Conservation (phyloP, 2,797 vertebrate genomes). For the Gouania willdenowi region DNA sequence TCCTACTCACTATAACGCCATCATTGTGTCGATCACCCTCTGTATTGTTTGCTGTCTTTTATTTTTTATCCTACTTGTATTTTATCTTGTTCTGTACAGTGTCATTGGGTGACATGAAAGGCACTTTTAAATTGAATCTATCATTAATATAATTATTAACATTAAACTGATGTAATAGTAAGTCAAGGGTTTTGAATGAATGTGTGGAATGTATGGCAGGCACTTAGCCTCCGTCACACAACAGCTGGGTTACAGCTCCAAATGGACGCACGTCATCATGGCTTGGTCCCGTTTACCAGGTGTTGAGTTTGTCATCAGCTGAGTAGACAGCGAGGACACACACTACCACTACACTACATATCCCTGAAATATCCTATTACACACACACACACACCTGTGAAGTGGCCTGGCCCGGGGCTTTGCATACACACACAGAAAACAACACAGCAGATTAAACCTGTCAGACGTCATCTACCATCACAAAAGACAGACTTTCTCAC, state of each 20-base stretch:
- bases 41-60: too few relatives aligned
- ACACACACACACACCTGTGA: slow-evolving; percentile 37
- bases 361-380: slow-evolving; percentile 23
- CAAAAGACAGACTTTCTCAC: slow-evolving; percentile 19
- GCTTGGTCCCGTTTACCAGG: slow-evolving; percentile 46
- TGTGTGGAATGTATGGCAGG: slow-evolving; percentile 15
- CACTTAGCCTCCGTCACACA: slow-evolving; percentile 14
- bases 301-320: slow-evolving; percentile 42
- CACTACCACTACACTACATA: too few relatives aligned
- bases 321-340: slow-evolving; percentile 16
- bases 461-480: slow-evolving; percentile 35
- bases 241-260: slow-evolving; percentile 28
- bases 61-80: too few relatives aligned
- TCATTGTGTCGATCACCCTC: too few relatives aligned
- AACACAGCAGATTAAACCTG: slow-evolving; percentile 31
- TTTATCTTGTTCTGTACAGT: too few relatives aligned
- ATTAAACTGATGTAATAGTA: too few relatives aligned
- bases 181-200: too few relatives aligned
- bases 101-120: too few relatives aligned
- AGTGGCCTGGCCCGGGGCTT: slow-evolving; percentile 30
- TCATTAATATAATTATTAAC: too few relatives aligned
- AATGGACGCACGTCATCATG: slow-evolving; percentile 38
- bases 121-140: too few relatives aligned
- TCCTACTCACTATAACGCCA: too few relatives aligned
- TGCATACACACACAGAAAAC: slow-evolving; percentile 21